Conservation (phyloP, 2,113 vertebrate genomes). For the Smithornis capensis region DNA sequence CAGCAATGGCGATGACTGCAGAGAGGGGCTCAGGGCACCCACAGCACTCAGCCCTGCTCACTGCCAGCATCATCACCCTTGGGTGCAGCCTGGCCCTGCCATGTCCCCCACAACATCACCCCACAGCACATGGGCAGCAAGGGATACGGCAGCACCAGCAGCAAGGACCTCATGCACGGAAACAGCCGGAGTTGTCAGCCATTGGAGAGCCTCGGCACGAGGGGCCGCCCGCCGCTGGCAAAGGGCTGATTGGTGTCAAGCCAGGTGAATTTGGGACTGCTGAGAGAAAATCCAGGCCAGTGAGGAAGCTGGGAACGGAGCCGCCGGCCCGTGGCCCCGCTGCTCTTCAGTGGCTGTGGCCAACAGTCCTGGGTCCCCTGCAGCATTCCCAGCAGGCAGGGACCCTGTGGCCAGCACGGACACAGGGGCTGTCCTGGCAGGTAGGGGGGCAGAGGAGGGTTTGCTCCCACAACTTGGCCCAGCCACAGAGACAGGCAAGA, state of each 20-base stretch:
- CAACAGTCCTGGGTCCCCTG: background rate
- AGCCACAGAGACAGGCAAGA: background rate
- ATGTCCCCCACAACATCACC: background rate
- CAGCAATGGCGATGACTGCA: fast-evolving
- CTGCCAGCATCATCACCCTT: background rate
- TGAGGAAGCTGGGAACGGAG: background rate
- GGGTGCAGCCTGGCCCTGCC: background rate
- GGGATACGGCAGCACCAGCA: fast-evolving
- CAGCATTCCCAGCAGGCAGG: background rate
- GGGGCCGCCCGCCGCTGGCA: background rate
- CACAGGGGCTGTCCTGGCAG: background rate
- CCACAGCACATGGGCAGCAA: background rate
- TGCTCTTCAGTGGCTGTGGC: background rate
- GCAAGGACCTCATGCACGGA: fast-evolving
- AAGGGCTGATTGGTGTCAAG: background rate
- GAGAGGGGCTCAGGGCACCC: background rate
- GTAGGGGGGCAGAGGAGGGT: fast-evolving
- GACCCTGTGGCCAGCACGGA: fast-evolving
- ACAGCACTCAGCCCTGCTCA: background rate
- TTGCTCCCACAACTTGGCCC: background rate
- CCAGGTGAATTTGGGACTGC: slow-evolving; percentile 23
- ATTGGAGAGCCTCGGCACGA: background rate
- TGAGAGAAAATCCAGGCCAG: slow-evolving; percentile 11
- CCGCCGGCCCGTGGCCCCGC: fast-evolving
- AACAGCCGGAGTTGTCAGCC: fast-evolving